Conservation (phyloP, 2,113 vertebrate genomes). For the Melanotaenia duboulayi region DNA sequence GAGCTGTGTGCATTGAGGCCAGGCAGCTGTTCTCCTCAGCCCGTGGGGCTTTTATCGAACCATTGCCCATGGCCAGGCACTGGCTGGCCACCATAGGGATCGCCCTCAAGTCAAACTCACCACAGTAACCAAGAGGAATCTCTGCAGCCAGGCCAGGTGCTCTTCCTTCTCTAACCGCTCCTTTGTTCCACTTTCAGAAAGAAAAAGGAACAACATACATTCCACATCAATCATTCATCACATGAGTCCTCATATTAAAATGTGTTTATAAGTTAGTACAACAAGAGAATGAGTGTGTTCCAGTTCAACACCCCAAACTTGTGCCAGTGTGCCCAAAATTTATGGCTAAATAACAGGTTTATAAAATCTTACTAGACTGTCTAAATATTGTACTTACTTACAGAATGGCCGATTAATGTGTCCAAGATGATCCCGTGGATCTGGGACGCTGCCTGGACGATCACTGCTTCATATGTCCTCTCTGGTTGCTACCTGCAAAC, state of each 20-base stretch:
- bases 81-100: conserved; percentile 79
- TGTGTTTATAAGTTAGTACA: too few species aligned
- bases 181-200: not conserved
- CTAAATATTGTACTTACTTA: conserved; percentile 24
- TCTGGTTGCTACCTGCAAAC: conserved; percentile 9
- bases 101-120: conserved; percentile 34
- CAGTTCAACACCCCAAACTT: too few species aligned
- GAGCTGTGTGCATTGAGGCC: conserved; percentile 63
- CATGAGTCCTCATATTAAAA: not conserved
- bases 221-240: not conserved
- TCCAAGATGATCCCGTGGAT: conserved; percentile 4
- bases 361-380: too few species aligned
- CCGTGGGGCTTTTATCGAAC: conserved; percentile 81
- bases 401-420: not conserved
- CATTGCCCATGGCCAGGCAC: conserved; percentile 83
- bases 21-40: conserved; percentile 76
- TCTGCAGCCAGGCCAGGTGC: not conserved
- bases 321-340: too few species aligned
- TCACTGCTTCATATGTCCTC: not conserved
- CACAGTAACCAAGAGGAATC: not conserved
- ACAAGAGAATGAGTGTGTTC: too few species aligned
- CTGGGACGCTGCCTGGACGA: not conserved
- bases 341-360: too few species aligned
- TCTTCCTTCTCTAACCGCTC: not conserved
- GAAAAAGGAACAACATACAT: not conserved